phyloP scores from a whole-genome alignment of 2,113 vertebrate genomes.

The Brachionichthys hirsutus region DNA sequence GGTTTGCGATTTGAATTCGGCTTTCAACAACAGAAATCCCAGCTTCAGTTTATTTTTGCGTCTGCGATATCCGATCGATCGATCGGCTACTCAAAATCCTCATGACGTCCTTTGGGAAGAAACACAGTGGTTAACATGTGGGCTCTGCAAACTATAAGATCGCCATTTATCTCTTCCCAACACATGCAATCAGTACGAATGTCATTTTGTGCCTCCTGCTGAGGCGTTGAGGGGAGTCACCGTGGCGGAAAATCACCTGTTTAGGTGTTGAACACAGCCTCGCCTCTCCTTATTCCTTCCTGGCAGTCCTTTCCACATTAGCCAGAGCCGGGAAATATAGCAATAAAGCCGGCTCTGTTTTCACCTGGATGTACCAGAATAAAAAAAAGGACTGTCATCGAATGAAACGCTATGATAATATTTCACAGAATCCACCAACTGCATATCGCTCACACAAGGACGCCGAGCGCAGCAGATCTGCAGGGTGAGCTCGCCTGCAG shows the following conservation, averaged over 20 bases:
- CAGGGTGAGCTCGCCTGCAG: conserved; percentile 45
- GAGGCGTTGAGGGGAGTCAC: conserved; percentile 74
- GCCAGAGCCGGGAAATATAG: conserved; percentile 34
- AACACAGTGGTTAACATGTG: conserved; percentile 63
- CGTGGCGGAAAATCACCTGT: conserved; percentile 80
- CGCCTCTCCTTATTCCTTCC: conserved; percentile 57
- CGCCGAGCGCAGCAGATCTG: conserved; percentile 42
- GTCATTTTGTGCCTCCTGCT: conserved; percentile 72
- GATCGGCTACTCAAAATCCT: background rate
- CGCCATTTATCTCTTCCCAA: conserved; percentile 73
- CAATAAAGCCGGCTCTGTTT: conserved; percentile 49
- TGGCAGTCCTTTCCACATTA: conserved; percentile 61
- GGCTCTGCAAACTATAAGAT: conserved; percentile 69
- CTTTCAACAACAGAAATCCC: no score
- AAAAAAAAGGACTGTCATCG: conserved; percentile 63
- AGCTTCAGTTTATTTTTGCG: background rate
- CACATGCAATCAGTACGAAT: conserved; percentile 77
- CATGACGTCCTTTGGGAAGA: conserved; percentile 12
- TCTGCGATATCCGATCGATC: background rate
- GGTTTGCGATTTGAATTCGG: no score
- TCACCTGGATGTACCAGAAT: conserved; percentile 59
- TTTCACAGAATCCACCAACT: conserved; percentile 55
- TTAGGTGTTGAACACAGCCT: conserved; percentile 75
- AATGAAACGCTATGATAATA: conserved; percentile 64
- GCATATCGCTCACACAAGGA: conserved; percentile 56